phyloP scores from a whole-genome alignment of 23 tunicate species.

The Ascidia mentula region DNA sequence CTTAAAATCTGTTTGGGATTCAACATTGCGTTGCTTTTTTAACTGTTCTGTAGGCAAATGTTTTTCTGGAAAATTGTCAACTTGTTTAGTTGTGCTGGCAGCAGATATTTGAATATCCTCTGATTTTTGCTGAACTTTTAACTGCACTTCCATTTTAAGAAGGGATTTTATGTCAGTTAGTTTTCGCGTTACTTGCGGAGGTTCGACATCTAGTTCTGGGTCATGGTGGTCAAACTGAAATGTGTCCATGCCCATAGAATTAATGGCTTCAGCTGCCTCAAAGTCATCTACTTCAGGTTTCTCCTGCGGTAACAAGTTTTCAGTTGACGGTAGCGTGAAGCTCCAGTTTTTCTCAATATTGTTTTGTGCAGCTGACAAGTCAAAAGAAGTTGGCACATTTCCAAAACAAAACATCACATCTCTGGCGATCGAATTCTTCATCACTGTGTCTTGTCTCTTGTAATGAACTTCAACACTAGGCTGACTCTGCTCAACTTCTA shows the following conservation, averaged over 20 bases:
- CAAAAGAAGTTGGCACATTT: slow-evolving; percentile 37
- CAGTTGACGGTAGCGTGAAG: not conserved
- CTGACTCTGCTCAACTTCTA: slow-evolving; percentile 8
- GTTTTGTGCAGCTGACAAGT: not conserved
- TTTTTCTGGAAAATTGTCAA: no score
- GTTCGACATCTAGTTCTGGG: not conserved
- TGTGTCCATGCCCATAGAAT: not conserved
- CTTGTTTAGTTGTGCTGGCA: no score
- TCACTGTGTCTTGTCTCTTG: slow-evolving; percentile 2
- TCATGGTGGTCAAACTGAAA: slow-evolving; percentile 6
- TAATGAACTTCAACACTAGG: not conserved
- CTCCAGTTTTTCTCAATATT: slow-evolving; percentile 30
- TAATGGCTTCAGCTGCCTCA: not conserved
- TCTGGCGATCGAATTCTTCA: slow-evolving; percentile 23
- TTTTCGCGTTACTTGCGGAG: not conserved
- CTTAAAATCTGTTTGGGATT: not conserved
- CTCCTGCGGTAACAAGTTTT: not conserved
- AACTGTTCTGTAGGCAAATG: no score
- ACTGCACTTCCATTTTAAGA: slow-evolving; percentile 20
- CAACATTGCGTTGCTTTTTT: not conserved
- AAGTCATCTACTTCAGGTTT: not conserved
- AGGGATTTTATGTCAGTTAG: slow-evolving; percentile 11
- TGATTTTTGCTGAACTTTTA: not conserved
- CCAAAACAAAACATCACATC: slow-evolving; percentile 45
- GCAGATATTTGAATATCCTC: no score